Base-by-base conservation (phyloP, 2,888 invertebrate genomes). In the Platycheirus rosarum region DNA sequence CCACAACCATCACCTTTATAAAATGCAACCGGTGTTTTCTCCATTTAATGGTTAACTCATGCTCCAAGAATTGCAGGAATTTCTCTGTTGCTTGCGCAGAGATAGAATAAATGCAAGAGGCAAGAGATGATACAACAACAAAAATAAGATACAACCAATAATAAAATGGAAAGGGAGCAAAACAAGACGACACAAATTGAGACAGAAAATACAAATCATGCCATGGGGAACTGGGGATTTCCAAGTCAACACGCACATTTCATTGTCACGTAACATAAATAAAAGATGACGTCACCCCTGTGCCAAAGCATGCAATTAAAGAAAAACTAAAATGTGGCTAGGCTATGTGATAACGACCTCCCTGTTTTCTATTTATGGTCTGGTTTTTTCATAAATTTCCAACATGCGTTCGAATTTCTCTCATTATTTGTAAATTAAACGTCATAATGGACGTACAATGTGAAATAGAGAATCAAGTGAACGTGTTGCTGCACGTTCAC, bases 31-130 rank as follows among this genome's bases (percentile, higher is more conserved):
- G 82, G 77, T 77, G 82, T 62, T 77, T 69, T 57, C 42, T 42
- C 32, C 18, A 57, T 75, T 60, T 51, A 23, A 63, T 35, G 71
- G 14, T 55, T 37, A 48, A 77, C 71, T 82, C 82, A 82, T 82
- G 73, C 77, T 57, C 23, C 20, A 82, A 82, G 82, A 77, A 82
- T 82, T 62, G 44, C 68, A 77, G 57, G 62, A 71, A 73, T 77
- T 44, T 71, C 53, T 40, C 20, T 29, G 0, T 13, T n/a, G 26
- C 23, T 35, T 57, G 42, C 32, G 53, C 46, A 49, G 1, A 63
- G 1, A 62, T n/a, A n/a, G n/a, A n/a, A n/a, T n/a, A n/a, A n/a
- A n/a, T n/a, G n/a, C n/a, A n/a, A n/a, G n/a, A n/a, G n/a, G n/a
- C n/a, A n/a, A n/a, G n/a, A n/a, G n/a, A n/a, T n/a, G n/a, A n/a